A percentile compares a stretch with the other conserved stretches of the same genome.
Conservation (phyloP, 1,140 invertebrate genomes). For the Cardiocondyla obscurior region DNA sequence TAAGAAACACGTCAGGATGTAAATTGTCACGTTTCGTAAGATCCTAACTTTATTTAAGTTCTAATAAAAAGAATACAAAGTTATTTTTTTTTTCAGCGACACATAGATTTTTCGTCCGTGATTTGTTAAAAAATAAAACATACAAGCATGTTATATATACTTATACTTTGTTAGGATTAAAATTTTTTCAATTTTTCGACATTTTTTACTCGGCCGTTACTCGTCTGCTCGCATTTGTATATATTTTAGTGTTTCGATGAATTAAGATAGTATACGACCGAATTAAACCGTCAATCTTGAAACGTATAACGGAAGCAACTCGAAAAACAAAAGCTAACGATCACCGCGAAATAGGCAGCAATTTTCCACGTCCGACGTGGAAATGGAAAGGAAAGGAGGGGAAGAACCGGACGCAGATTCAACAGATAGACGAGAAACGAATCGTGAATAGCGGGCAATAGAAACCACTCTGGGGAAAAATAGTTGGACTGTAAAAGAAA, state of each 20-base stretch:
- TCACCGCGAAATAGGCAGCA: slow-evolving; percentile 36
- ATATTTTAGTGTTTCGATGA: neutral
- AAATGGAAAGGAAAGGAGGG: slow-evolving; percentile 51
- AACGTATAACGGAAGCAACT: slow-evolving; percentile 9
- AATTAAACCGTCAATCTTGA: slow-evolving; percentile 47
- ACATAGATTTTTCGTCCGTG: neutral
- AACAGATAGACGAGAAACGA: slow-evolving; percentile 50
- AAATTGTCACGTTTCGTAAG: neutral
- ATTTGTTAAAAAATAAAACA: neutral
- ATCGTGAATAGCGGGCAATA: slow-evolving; percentile 57
- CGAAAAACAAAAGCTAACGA: slow-evolving; percentile 29
- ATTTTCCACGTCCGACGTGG: slow-evolving; percentile 48
- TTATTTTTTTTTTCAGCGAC: neutral
- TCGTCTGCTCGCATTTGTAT: neutral
- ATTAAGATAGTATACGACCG: neutral
- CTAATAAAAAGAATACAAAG: neutral
- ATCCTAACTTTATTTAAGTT: neutral
- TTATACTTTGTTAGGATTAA: neutral
- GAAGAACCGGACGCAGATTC: slow-evolving; percentile 30
- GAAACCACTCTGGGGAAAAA: slow-evolving; percentile 48
- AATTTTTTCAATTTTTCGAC: neutral
- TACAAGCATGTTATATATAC: too few relatives aligned
- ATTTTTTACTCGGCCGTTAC: neutral
- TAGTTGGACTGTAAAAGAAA: slow-evolving; percentile 32
- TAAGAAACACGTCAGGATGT: neutral